These are phyloP conservation scores for Peromyscus nudipes DNA, from an alignment of 2,797 vertebrate genomes.

Conservation along the genomic window DNA sequence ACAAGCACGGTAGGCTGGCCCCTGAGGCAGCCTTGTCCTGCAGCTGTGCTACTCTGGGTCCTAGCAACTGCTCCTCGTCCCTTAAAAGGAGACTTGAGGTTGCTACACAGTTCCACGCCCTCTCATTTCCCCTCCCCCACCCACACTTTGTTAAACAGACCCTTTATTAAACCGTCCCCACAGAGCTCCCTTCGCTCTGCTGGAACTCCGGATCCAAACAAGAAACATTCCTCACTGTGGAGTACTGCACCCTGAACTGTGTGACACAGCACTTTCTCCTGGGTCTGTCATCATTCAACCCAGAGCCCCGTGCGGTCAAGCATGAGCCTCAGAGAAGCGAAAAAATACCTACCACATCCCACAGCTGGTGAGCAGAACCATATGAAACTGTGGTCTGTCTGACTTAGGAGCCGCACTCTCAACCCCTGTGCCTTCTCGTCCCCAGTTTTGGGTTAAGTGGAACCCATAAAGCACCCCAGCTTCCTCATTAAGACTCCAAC, in stretches of 20 bases:
- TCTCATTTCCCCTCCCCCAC: background rate
- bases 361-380: background rate
- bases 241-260: background rate
- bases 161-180: background rate
- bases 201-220: background rate
- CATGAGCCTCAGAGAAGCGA: background rate
- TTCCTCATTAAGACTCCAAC: background rate
- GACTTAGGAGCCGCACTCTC: background rate
- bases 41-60: background rate
- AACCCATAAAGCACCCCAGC: background rate
- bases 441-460: background rate
- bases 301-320: background rate
- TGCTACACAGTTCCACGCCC: background rate
- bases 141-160: background rate
- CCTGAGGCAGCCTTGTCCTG: background rate
- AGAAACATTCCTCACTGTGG: background rate
- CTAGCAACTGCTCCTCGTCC: background rate
- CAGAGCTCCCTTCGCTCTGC: fast-evolving
- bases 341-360: background rate
- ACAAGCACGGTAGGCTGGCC: background rate
- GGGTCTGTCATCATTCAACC: background rate
- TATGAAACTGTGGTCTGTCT: constrained; percentile 21
- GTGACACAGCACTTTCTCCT: constrained; percentile 12
- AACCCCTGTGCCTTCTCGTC: fast-evolving
- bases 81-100: background rate